Conservation (phyloP, 2,113 vertebrate genomes). For the human region DNA sequence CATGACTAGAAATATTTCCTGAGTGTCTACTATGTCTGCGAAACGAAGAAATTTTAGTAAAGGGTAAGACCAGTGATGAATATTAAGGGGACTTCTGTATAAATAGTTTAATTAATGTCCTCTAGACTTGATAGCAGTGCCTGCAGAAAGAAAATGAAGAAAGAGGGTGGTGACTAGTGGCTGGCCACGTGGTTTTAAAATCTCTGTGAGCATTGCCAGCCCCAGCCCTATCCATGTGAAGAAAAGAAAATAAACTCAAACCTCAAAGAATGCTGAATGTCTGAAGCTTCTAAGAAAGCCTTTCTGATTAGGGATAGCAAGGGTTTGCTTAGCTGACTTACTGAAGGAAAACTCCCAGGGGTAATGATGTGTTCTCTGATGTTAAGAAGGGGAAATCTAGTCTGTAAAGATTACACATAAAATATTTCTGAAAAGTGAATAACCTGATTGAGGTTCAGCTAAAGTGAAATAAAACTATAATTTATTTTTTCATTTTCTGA, state of each 20-base stretch:
- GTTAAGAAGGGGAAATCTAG: conserved; percentile 70
- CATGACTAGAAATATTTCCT: not conserved
- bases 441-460: not conserved
- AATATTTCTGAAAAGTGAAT: conserved; percentile 38
- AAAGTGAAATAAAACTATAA: conserved; percentile 1
- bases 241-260: conserved; percentile 66
- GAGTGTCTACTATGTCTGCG: not conserved
- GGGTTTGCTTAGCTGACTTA: conserved; percentile 72
- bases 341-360: conserved; percentile 78
- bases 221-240: not conserved
- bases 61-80: conserved; percentile 31
- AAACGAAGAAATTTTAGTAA: conserved; percentile 50
- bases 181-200: not conserved
- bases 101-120: not conserved
- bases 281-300: conserved; percentile 70
- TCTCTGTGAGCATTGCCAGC: not conserved
- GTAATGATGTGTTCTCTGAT: conserved; percentile 69
- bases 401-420: not conserved
- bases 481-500: conserved; percentile 42
- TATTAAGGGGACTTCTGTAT: conserved; percentile 45
- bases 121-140: not conserved
- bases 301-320: conserved; percentile 70
- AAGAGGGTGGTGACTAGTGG: not conserved
- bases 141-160: not conserved
- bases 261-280: conserved; percentile 53